These are phyloP conservation scores for Megaleporinus macrocephalus DNA, from an alignment of 2,113 vertebrate genomes.

Conservation along the genomic window DNA sequence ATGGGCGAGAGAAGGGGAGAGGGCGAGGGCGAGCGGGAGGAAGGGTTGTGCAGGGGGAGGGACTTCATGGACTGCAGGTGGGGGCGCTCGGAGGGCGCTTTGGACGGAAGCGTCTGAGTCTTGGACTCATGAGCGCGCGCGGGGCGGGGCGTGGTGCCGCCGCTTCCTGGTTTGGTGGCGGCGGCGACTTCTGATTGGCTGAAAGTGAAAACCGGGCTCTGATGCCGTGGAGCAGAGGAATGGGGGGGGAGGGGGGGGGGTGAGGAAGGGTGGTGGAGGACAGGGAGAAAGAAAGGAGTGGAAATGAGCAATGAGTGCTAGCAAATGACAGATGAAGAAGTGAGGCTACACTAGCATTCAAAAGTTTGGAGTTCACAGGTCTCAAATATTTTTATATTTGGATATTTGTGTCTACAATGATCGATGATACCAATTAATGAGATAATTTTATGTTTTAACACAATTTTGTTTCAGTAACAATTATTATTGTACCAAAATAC, in stretches of 20 bases:
- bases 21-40: constrained; percentile 78
- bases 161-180: constrained; percentile 71
- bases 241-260: constrained; percentile 68
- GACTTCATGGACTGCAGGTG: constrained; percentile 87
- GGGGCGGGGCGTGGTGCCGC: constrained; percentile 71
- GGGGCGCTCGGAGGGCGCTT: constrained; percentile 79
- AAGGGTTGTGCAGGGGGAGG: constrained; percentile 81
- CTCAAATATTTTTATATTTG: background rate
- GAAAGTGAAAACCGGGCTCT: constrained; percentile 93
- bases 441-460: background rate
- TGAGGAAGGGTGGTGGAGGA: constrained; percentile 53
- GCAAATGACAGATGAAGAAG: constrained; percentile 34
- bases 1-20: constrained; percentile 81
- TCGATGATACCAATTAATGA: too few species aligned
- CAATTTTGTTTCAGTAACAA: background rate
- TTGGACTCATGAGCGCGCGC: constrained; percentile 82
- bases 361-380: background rate
- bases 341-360: constrained; percentile 24
- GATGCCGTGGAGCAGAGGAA: constrained; percentile 69
- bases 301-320: constrained; percentile 47
- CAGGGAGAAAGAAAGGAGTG: constrained; percentile 49
- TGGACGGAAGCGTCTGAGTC: constrained; percentile 90
- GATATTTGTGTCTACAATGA: background rate
- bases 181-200: constrained; percentile 83
- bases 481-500: background rate